A percentile compares a stretch with the other conserved stretches of the same genome.
phyloP scores from a whole-genome alignment of 2,113 vertebrate genomes.

The Steatornis caripensis region DNA sequence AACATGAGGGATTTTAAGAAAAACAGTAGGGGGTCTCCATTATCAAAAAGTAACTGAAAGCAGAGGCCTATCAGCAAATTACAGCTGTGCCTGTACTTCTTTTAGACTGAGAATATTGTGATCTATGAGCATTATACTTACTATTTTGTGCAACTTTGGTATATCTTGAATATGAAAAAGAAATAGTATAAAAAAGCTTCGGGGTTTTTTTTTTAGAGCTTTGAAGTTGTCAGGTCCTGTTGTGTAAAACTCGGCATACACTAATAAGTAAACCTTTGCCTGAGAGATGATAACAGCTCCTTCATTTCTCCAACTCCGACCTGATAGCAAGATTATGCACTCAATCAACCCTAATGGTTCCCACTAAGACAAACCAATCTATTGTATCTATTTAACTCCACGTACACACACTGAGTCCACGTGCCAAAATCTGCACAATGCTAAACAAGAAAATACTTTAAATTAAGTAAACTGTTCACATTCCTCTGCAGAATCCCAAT shows the following conservation, averaged over 20 bases:
- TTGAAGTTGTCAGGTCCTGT: background rate
- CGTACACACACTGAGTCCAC: background rate
- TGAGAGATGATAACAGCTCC: background rate
- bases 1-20: background rate
- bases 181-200: background rate
- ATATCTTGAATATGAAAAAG: background rate
- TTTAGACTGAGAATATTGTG: background rate
- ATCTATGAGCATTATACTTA: background rate
- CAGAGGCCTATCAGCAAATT: background rate
- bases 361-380: background rate
- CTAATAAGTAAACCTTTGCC: background rate
- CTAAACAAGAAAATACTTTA: background rate
- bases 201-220: background rate
- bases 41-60: background rate
- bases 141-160: background rate
- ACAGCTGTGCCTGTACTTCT: background rate
- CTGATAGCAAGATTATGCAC: background rate
- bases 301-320: background rate
- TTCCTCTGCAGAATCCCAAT: background rate
- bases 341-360: background rate
- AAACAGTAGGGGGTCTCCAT: background rate
- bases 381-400: background rate
- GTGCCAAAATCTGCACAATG: background rate
- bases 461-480: background rate
- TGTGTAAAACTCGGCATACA: background rate